Base-by-base conservation (phyloP, 2,797 vertebrate genomes). In the Scolopax rusticola region DNA sequence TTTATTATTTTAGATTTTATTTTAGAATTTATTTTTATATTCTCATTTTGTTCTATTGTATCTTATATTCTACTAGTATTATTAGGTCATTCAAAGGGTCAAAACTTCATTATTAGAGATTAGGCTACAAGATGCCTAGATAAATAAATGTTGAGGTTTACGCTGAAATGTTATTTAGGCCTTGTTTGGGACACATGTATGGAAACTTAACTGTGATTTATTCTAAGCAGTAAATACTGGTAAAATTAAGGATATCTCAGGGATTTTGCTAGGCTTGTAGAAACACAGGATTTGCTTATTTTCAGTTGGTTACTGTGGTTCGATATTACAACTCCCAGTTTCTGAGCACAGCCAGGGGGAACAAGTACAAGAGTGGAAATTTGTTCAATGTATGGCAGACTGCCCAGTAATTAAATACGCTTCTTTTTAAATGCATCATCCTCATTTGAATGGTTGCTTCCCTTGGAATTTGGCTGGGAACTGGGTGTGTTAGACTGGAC, bases 261-360 rank as follows among this genome's bases (percentile, higher is more conserved):
- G 68, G 80, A 87, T 92, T 97, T 97, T 17, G 5, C 43, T 90
- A 87, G 20, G 9, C 75, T 95, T 94, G 53, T 67, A 76, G 65
- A 78, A 94, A 92, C 86, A 33, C 27, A 40, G 13, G 13, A 25
- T 71, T 94, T 91, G 18, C 36, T 70, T 82, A 50, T 95, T 96
- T 97, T 92, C 63, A 93, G 23, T 81, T 94, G 32, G 18, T 81
- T 95, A 50, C 81, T 57, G 50, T 77, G 56, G 47, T 83, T 96
- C 8, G 5, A 14, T 94, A 70, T 48, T 95, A 84, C 51, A 96
- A 28, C 12, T 85, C 69, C 11, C n/a, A 40, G 64, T 74, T 96
- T 95, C 89, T 63, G 56, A 96, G 38, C 47, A 68, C 53, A 95
- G 12, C 15, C 60, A 56, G 19, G 28, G 43, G 81, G 59, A 60